These are phyloP conservation scores for Cinara cedri DNA, from an alignment of 2,888 invertebrate genomes.

Conservation along the genomic window DNA sequence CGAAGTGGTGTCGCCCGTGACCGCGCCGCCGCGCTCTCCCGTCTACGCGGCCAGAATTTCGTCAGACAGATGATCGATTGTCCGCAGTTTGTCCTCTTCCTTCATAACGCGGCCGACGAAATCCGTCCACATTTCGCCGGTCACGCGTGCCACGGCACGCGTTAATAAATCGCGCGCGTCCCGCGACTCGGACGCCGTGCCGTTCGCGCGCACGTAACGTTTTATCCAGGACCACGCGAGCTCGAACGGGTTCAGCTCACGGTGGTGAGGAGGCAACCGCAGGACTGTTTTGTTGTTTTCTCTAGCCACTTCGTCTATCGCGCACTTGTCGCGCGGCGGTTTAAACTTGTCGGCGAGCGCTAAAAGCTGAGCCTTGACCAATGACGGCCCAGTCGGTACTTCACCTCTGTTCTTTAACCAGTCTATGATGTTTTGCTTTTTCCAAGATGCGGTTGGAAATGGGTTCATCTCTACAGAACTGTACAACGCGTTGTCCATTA, in stretches of 20 bases:
- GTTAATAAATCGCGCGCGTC: background rate
- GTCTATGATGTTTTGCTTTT: no score
- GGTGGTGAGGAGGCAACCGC: constrained; percentile 4
- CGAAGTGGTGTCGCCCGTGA: background rate
- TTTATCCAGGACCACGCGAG: constrained; percentile 4
- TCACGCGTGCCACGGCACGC: background rate
- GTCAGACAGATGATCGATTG: constrained; percentile 1
- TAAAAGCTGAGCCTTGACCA: no score
- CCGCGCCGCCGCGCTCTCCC: constrained; percentile 17
- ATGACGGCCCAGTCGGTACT: no score
- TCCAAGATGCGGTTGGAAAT: background rate
- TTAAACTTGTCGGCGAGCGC: no score
- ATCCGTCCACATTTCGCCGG: constrained; percentile 2
- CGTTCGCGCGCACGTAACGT: background rate
- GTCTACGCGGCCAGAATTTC: constrained; percentile 5
- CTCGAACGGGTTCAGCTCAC: background rate
- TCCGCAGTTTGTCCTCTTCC: constrained; percentile 10
- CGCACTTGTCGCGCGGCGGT: no score
- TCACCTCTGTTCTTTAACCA: background rate
- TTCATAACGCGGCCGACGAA: constrained; percentile 5
- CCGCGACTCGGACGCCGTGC: background rate
- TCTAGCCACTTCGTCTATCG: no score
- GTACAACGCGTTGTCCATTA: no score
- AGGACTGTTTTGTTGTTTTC: no score
- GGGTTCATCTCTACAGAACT: no score